These are phyloP conservation scores for Takifugu flavidus DNA, from an alignment of 2,113 vertebrate species.

Conservation along the genomic window DNA sequence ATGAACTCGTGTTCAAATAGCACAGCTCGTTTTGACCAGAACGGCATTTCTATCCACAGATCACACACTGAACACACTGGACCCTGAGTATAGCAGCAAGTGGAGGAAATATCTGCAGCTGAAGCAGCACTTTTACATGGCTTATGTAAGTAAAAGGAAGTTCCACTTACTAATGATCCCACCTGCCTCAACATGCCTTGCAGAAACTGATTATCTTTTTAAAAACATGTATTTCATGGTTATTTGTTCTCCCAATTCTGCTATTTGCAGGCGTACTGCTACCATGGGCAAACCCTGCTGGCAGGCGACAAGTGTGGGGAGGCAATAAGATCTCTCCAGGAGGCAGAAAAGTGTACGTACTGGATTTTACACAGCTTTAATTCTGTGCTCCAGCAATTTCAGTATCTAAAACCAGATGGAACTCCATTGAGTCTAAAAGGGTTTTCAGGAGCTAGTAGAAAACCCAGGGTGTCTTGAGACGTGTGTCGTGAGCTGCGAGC, in stretches of 20 bases:
- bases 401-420: too few species aligned
- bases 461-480: neutral
- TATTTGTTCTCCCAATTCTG: neutral
- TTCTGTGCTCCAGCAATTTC: neutral
- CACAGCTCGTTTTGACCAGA: neutral
- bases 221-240: too few species aligned
- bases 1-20: too few species aligned
- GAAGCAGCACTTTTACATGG: constrained; percentile 95
- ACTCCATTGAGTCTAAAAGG: too few species aligned
- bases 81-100: constrained; percentile 87
- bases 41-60: constrained; percentile 68
- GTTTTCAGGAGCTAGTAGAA: neutral
- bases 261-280: constrained; percentile 87
- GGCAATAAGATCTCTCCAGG: constrained; percentile 92
- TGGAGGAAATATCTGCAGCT: constrained; percentile 97
- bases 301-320: constrained; percentile 95
- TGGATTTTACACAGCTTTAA: too few species aligned
- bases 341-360: constrained; percentile 91
- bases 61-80: constrained; percentile 91
- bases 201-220: too few species aligned
- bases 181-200: too few species aligned
- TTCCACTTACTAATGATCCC: too few species aligned
- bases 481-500: neutral
- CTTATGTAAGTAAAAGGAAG: constrained; percentile 83
- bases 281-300: constrained; percentile 91